phyloP scores from a whole-genome alignment of 2,113 vertebrate genomes.

The Paraplagusia blochii region DNA sequence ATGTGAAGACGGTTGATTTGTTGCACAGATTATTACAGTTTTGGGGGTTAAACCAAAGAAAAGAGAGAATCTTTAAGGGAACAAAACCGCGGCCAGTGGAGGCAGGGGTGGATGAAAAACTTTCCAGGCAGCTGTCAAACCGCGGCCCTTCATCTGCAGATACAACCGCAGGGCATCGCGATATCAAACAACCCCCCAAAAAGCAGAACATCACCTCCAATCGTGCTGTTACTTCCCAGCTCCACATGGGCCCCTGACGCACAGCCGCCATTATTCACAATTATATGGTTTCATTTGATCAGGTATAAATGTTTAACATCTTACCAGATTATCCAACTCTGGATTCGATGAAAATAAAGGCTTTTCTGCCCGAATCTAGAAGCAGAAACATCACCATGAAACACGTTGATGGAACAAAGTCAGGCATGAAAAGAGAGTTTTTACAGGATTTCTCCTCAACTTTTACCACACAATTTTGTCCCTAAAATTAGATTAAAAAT shows the following conservation, averaged over 20 bases:
- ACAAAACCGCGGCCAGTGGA: slow-evolving; percentile 37
- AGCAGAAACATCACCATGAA: slow-evolving; percentile 42
- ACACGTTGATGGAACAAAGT: not conserved
- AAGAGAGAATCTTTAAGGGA: slow-evolving; percentile 25
- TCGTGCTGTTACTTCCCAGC: slow-evolving; percentile 32
- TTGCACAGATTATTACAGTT: slow-evolving; percentile 59
- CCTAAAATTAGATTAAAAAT: slow-evolving; percentile 19
- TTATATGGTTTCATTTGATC: not conserved
- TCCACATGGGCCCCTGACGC: slow-evolving; percentile 33
- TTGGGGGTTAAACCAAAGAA: slow-evolving; percentile 52
- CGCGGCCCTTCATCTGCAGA: slow-evolving; percentile 70
- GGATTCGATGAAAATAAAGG: slow-evolving; percentile 99
- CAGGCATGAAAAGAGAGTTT: not conserved
- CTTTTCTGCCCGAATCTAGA: slow-evolving; percentile 99
- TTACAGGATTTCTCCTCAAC: no score
- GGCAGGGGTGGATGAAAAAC: slow-evolving; percentile 26
- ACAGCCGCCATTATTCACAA: slow-evolving; percentile 5
- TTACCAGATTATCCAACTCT: slow-evolving; percentile 99
- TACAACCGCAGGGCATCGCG: slow-evolving; percentile 54
- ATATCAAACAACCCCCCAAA: slow-evolving; percentile 67
- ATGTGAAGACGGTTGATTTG: slow-evolving; percentile 45
- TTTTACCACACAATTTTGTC: not conserved
- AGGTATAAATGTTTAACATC: slow-evolving; percentile 32
- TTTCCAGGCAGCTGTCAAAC: slow-evolving; percentile 63
- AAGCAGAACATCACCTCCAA: slow-evolving; percentile 47